Evolutionary conservation across 2,797 vertebrate genomes (phyloP).

Genomic region (Sitta carolinensis): DNA sequence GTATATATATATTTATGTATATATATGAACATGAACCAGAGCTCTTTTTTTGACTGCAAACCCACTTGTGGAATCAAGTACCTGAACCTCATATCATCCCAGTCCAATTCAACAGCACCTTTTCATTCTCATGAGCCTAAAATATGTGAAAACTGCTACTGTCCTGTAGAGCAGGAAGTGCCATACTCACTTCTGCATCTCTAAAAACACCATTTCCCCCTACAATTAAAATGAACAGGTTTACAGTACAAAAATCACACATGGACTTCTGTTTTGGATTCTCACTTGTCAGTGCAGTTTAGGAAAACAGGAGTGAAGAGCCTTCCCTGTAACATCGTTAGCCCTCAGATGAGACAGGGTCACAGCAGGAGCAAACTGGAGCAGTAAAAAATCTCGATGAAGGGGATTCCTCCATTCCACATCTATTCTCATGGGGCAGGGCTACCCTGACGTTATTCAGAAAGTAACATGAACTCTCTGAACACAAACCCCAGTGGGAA

Average conservation of each 20-base stretch:
- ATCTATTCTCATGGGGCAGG: not conserved
- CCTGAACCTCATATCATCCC: not conserved
- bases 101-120: not conserved
- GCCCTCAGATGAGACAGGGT: not conserved
- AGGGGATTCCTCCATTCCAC: not conserved
- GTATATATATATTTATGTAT: too few relatives aligned
- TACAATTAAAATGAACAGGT: not conserved
- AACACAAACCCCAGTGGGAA: not conserved
- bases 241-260: not conserved
- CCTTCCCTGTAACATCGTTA: not conserved
- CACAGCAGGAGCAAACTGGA: not conserved
- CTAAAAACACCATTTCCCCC: fast-evolving
- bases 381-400: not conserved
- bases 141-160: not conserved
- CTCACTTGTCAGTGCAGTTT: not conserved
- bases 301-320: not conserved
- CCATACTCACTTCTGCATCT: not conserved
- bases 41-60: not conserved
- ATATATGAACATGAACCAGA: not conserved
- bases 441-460: not conserved
- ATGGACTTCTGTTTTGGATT: not conserved
- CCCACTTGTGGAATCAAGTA: not conserved
- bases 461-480: not conserved
- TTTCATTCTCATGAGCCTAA: not conserved
- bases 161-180: not conserved